A percentile compares a stretch with the other conserved stretches of the same genome.
These are phyloP conservation scores for Congeria kusceri DNA, from an alignment of 2,888 invertebrate genomes.

Conservation along the genomic window DNA sequence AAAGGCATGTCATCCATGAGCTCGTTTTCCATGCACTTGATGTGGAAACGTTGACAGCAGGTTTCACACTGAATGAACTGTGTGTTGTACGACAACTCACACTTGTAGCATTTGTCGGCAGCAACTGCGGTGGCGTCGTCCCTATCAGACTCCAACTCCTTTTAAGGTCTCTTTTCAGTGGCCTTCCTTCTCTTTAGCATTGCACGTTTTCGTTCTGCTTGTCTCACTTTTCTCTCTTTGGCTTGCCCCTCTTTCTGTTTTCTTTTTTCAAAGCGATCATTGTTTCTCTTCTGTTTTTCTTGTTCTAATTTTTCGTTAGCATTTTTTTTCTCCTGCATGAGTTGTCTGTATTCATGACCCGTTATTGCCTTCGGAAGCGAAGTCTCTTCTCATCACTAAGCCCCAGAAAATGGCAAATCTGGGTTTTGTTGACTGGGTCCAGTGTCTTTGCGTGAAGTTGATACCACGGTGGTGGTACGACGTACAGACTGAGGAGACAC, in stretches of 20 bases:
- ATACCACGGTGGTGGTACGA: no score
- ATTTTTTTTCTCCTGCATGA: constrained; percentile 1
- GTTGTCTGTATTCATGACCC: constrained; percentile 11
- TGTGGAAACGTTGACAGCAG: background rate
- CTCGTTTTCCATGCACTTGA: background rate
- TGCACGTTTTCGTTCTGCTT: background rate
- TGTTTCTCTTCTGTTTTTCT: constrained; percentile 17
- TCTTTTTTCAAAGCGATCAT: constrained; percentile 14
- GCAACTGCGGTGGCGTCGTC: background rate
- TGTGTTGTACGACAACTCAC: background rate
- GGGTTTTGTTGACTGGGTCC: no score
- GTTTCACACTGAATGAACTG: background rate
- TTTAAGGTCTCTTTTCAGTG: background rate
- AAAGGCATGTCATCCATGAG: background rate
- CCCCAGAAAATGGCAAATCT: no score
- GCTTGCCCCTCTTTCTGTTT: constrained; percentile 12
- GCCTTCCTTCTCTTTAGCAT: background rate
- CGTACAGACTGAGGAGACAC: no score
- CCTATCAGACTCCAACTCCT: background rate
- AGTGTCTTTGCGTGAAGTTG: no score
- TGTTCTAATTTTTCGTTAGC: background rate
- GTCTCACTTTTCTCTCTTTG: background rate
- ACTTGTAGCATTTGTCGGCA: constrained; percentile 5
- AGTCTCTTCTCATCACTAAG: no score
- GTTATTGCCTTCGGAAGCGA: background rate